Evolutionary conservation across 2,888 invertebrate species (phyloP).

Genomic region (Drosophila flavopinicola): DNA sequence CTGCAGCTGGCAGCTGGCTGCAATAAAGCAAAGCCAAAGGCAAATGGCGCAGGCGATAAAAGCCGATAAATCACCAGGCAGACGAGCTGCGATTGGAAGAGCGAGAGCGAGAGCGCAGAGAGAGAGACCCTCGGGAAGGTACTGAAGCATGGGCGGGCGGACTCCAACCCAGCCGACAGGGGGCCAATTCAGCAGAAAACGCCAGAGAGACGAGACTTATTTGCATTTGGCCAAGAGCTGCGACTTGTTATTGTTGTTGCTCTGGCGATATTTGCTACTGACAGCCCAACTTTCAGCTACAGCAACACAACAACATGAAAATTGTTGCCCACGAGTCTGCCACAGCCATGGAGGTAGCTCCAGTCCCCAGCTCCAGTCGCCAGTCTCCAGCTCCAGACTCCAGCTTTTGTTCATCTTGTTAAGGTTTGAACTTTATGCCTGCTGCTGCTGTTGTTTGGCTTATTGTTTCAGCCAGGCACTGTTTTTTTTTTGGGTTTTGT

Average conservation of each 20-base stretch:
- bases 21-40: slow-evolving; percentile 25
- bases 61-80: slow-evolving; percentile 63
- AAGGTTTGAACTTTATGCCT: slow-evolving; percentile 78
- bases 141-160: slow-evolving; percentile 38
- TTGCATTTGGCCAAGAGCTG: slow-evolving; percentile 63
- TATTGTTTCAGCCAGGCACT: slow-evolving; percentile 66
- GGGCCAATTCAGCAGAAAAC: slow-evolving; percentile 67
- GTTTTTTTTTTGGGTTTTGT: slow-evolving; percentile 27
- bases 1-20: slow-evolving; percentile 23
- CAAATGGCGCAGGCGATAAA: slow-evolving; percentile 65
- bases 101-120: slow-evolving; percentile 2
- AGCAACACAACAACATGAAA: slow-evolving; percentile 65
- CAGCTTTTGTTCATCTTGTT: slow-evolving; percentile 75
- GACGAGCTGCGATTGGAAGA: slow-evolving; percentile 6
- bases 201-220: slow-evolving; percentile 62
- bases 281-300: slow-evolving; percentile 48
- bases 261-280: slow-evolving; percentile 57
- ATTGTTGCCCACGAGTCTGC: slow-evolving; percentile 81
- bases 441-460: slow-evolving; percentile 47
- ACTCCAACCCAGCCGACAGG: slow-evolving; percentile 11
- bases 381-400: slow-evolving; percentile 20
- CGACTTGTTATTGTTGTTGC: slow-evolving; percentile 23
- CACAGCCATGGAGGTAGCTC: slow-evolving; percentile 20
- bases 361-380: slow-evolving; percentile 7
- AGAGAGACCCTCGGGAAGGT: slow-evolving; percentile 13